Evolutionary conservation across 1,140 invertebrate genomes (phyloP), one percentile per base, ranked within the genome.

Genomic region (Heliconius nattereri): DNA sequence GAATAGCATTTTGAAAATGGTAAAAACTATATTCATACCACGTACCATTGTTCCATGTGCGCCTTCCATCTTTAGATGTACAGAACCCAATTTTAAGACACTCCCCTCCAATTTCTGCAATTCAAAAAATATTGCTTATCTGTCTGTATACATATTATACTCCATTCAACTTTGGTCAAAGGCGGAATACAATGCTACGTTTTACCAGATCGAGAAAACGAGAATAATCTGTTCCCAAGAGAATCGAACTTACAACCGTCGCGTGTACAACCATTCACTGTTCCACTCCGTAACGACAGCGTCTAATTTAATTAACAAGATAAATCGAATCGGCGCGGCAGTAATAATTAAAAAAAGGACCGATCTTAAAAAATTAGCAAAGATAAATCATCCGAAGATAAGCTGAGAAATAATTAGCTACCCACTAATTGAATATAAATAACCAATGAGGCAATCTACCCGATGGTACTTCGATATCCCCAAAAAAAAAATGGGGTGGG

Each of bases 391-490:
- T 84, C 83, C 73, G 77, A 70, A 3, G 84, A 85, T 85, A 85
- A 84, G 81, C 84, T 79, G 60, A 70, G 72, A 82, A 81, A 85
- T 85, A 85, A 85, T 85, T 82, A 84, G 79, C 79, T 82, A 75
- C 73, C 40, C 75, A 78, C 82, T 91, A 91, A 91, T 91, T 91
- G 90, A 91, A 91, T 89, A 91, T 91, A 91, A 91, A 91, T 91
- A 91, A 87, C 85, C 86, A 89, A 89, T 91, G 89, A 87, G 86
- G 81, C 81, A 83, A 90, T 89, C 85, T 79, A 78, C 82, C 78
- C 49, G 78, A 85, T 83, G 79, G 82, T 73, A 71, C 81, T 86
- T 87, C 84, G 85, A 87, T 84, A 75, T 66, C 29, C 23, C 3
- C 40, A 13, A 13, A 6, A 16, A 35, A 23, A 66, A 66, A 66